phyloP scores from a whole-genome alignment of 1,140 invertebrate species.

The Apis florea region DNA sequence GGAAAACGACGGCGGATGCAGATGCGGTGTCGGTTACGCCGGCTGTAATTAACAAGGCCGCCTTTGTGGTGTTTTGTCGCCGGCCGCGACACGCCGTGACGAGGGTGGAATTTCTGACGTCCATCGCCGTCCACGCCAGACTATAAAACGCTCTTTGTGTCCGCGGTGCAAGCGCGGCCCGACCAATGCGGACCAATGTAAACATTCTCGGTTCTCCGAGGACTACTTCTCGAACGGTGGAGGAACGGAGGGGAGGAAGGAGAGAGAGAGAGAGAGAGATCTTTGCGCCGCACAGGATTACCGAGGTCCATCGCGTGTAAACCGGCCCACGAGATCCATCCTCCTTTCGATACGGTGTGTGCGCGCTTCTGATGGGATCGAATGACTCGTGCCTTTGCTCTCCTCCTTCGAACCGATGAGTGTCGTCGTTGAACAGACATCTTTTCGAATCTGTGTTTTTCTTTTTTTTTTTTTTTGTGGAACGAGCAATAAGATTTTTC shows the following conservation, averaged over 20 bases:
- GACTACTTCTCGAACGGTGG: conserved; percentile 55
- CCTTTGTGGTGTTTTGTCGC: conserved; percentile 78
- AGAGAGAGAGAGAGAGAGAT: conserved; percentile 39
- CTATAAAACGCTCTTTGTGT: conserved; percentile 80
- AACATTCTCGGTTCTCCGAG: conserved; percentile 71
- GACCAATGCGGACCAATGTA: conserved; percentile 76
- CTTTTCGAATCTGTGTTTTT: not conserved
- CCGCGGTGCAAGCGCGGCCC: conserved; percentile 43
- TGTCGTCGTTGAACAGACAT: not conserved
- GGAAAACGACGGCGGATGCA: conserved; percentile 63
- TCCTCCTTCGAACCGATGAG: not conserved
- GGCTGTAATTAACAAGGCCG: conserved; percentile 77
- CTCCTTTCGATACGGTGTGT: conserved; percentile 1
- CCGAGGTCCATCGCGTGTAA: conserved; percentile 19
- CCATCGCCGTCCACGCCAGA: conserved; percentile 65
- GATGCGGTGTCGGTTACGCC: conserved; percentile 65
- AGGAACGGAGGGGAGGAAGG: too few relatives aligned
- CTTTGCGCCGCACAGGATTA: conserved; percentile 53
- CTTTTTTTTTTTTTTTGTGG: too few relatives aligned
- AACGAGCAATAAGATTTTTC: too few relatives aligned
- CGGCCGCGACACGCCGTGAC: conserved; percentile 72
- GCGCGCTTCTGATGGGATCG: not conserved
- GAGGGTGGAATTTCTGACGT: conserved; percentile 73
- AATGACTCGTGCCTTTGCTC: not conserved
- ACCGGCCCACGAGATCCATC: conserved; percentile 9